Conservation (phyloP, 2,888 invertebrate species). For the Chymomyza procnemis region DNA sequence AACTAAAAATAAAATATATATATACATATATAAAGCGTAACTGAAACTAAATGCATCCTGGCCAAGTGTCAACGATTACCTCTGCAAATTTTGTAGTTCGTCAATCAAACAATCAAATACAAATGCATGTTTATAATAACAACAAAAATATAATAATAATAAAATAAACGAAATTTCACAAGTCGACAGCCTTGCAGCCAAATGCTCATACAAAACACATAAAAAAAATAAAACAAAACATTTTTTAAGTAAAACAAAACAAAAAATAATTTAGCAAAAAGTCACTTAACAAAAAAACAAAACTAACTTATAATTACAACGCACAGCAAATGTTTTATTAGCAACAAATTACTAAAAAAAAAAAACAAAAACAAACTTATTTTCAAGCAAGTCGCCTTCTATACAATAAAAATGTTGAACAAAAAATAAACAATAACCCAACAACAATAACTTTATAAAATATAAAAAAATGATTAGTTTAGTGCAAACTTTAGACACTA, state of each 20-base stretch:
- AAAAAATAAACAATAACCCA: slow-evolving; percentile 9
- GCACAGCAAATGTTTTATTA: slow-evolving; percentile 2
- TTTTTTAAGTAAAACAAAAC: neutral
- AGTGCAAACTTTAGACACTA: slow-evolving; percentile 37
- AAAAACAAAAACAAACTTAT: slow-evolving; percentile 14
- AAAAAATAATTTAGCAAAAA: neutral
- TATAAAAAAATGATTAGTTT: slow-evolving; percentile 41
- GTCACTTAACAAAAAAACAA: slow-evolving; percentile 7
- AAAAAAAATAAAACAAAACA: neutral
- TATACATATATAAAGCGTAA: slow-evolving; percentile 6
- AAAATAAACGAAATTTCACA: neutral
- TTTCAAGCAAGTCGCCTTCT: slow-evolving; percentile 49
- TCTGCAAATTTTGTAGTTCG: neutral
- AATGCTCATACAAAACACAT: slow-evolving; percentile 10
- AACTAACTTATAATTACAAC: slow-evolving; percentile 25
- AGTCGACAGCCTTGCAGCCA: slow-evolving; percentile 8
- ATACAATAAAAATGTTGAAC: slow-evolving; percentile 30
- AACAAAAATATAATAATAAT: no score
- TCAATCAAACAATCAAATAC: neutral
- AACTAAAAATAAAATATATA: neutral
- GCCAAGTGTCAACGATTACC: slow-evolving; percentile 2
- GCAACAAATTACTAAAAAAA: slow-evolving; percentile 10
- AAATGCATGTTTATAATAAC: neutral
- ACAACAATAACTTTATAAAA: slow-evolving; percentile 47
- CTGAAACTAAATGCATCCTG: neutral